A percentile compares a stretch with the other conserved stretches of the same genome.
phyloP scores from a whole-genome alignment of 2,888 invertebrate species.

The Drosophila fulvimacula region DNA sequence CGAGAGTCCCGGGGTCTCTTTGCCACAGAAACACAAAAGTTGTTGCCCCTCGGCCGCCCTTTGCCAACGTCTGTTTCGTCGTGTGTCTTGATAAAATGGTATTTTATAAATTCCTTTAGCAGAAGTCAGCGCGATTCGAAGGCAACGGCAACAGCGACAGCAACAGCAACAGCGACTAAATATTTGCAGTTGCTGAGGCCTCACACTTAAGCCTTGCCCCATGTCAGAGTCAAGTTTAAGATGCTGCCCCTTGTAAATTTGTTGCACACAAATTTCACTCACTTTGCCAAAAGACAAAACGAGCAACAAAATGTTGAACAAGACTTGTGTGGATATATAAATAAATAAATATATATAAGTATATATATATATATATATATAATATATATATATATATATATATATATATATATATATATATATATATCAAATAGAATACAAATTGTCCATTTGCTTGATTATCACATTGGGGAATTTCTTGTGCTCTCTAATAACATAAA shows the following conservation, averaged over 20 bases:
- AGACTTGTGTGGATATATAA: not conserved
- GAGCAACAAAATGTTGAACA: not conserved
- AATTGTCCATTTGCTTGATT: too few relatives aligned
- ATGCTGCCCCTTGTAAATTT: conserved; percentile 67
- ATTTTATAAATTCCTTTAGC: conserved; percentile 81
- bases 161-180: conserved; percentile 48
- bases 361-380: too few relatives aligned
- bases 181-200: conserved; percentile 50
- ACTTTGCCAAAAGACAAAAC: conserved; percentile 48
- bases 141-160: conserved; percentile 13
- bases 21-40: conserved; percentile 68
- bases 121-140: conserved; percentile 58
- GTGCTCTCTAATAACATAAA: not conserved
- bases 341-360: too few relatives aligned
- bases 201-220: conserved; percentile 43
- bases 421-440: not conserved
- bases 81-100: conserved; percentile 82
- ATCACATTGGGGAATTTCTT: too few relatives aligned
- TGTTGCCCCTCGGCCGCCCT: conserved; percentile 30
- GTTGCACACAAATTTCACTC: conserved; percentile 71
- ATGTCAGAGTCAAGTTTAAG: conserved; percentile 63
- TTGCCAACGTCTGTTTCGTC: conserved; percentile 49
- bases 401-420: too few relatives aligned
- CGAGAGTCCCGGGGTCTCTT: conserved; percentile 38
- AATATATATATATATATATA: not conserved